These are phyloP conservation scores for Zootermopsis nevadensis DNA, from an alignment of 2,888 invertebrate species.

Conservation along the genomic window DNA sequence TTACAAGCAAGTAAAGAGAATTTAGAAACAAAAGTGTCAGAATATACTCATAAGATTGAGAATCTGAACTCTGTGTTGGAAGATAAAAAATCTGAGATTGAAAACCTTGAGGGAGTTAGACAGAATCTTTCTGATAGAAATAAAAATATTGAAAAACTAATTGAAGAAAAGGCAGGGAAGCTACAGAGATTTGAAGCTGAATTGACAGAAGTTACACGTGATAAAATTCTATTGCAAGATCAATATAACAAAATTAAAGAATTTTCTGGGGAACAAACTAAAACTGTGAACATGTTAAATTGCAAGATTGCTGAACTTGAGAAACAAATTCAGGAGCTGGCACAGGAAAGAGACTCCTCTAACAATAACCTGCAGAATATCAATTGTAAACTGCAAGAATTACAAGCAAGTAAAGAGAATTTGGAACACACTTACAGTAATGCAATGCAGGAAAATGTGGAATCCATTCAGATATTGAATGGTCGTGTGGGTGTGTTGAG, in stretches of 20 bases:
- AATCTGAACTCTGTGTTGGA: not conserved
- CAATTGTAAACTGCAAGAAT: not conserved
- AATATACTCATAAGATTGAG: not conserved
- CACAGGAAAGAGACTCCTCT: not conserved
- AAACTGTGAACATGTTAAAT: not conserved
- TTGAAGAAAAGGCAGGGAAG: not conserved
- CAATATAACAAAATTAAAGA: not conserved
- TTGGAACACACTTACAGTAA: not conserved
- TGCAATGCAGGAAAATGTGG: not conserved
- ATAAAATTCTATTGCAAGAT: not conserved
- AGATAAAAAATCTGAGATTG: not conserved
- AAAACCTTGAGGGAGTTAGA: not conserved
- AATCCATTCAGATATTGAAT: not conserved
- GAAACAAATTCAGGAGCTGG: not conserved
- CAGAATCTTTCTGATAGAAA: not conserved
- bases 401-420: not conserved
- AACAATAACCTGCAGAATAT: not conserved
- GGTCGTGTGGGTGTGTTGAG: not conserved
- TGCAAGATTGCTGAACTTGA: not conserved
- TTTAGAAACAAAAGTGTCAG: not conserved
- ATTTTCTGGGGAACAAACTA: not conserved
- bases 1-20: not conserved
- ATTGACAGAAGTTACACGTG: not conserved
- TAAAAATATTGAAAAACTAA: not conserved
- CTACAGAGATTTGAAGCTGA: not conserved